These are phyloP conservation scores for Sphenopsis melanotis DNA, from an alignment of 2,797 vertebrate species.

Conservation along the genomic window DNA sequence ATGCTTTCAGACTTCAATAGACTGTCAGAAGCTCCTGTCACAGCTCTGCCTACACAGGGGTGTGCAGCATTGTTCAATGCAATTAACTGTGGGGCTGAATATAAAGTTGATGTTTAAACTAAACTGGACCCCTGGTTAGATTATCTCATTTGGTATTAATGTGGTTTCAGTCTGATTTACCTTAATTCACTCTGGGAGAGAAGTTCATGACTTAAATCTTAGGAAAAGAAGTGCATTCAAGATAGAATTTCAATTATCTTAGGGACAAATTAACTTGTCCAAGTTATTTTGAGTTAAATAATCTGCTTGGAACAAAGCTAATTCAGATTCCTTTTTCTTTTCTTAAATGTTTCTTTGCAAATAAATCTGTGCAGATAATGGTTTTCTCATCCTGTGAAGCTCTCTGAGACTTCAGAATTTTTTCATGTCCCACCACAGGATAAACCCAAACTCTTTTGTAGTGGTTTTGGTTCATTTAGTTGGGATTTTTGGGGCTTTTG, in stretches of 20 bases:
- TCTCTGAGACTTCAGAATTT: slow-evolving; percentile 30
- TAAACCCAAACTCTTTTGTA: slow-evolving; percentile 14
- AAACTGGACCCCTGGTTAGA: not conserved
- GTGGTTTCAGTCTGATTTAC: not conserved
- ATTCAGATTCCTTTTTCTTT: not conserved
- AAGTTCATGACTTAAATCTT: not conserved
- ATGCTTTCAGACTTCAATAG: not conserved
- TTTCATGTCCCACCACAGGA: slow-evolving; percentile 26
- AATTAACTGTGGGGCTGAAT: not conserved
- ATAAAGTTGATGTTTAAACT: not conserved
- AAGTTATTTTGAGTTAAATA: slow-evolving; percentile 24
- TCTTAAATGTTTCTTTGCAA: slow-evolving; percentile 1
- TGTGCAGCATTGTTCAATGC: not conserved
- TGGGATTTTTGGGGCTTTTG: not conserved
- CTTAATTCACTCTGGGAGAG: not conserved
- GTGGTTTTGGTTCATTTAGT: slow-evolving; percentile 49
- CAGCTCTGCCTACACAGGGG: not conserved
- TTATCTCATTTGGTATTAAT: not conserved
- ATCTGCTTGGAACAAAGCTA: not conserved
- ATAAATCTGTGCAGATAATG: slow-evolving; percentile 34
- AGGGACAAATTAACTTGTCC: not conserved
- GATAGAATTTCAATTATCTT: not conserved
- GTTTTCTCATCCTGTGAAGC: slow-evolving; percentile 37
- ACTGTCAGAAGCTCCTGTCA: not conserved
- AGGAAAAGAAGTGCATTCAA: not conserved